phyloP scores from a whole-genome alignment of 2,113 vertebrate genomes.

The Gadus macrocephalus region DNA sequence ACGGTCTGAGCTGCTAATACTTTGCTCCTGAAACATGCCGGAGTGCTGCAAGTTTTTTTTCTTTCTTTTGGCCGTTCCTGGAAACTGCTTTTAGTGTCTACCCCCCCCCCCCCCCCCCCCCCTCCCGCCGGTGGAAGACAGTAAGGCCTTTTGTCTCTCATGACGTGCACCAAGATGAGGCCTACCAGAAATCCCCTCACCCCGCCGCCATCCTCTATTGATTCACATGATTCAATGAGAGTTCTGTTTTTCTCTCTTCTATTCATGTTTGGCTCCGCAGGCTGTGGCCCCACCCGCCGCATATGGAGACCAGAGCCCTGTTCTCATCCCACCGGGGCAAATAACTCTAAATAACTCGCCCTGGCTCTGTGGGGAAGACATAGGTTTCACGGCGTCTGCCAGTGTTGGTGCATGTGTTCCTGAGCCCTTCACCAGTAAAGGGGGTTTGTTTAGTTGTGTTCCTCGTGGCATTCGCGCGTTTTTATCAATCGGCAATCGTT shows the following conservation, averaged over 20 bases:
- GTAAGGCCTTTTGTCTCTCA: conserved; percentile 86
- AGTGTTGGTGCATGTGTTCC: too few relatives aligned
- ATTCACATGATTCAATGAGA: conserved; percentile 85
- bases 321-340: conserved; percentile 27
- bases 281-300: conserved; percentile 44
- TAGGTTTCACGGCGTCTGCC: too few relatives aligned
- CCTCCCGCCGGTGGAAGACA: conserved; percentile 74
- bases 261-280: conserved; percentile 64
- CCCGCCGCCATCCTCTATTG: conserved; percentile 27
- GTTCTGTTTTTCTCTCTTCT: conserved; percentile 82
- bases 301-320: conserved; percentile 16
- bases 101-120: too few relatives aligned
- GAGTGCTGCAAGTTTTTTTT: conserved; percentile 81
- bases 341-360: conserved; percentile 29
- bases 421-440: too few relatives aligned
- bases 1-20: conserved; percentile 55
- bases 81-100: conserved; percentile 79
- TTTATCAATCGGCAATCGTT: too few relatives aligned
- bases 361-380: too few relatives aligned
- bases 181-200: conserved; percentile 80
- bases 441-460: too few relatives aligned
- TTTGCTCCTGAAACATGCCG: conserved; percentile 74
- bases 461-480: too few relatives aligned
- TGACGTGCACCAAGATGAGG: conserved; percentile 81
- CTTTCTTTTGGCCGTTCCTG: conserved; percentile 79